Evolutionary conservation across 2,113 vertebrate genomes (phyloP).

Genomic region (Myiozetetes cayanensis): DNA sequence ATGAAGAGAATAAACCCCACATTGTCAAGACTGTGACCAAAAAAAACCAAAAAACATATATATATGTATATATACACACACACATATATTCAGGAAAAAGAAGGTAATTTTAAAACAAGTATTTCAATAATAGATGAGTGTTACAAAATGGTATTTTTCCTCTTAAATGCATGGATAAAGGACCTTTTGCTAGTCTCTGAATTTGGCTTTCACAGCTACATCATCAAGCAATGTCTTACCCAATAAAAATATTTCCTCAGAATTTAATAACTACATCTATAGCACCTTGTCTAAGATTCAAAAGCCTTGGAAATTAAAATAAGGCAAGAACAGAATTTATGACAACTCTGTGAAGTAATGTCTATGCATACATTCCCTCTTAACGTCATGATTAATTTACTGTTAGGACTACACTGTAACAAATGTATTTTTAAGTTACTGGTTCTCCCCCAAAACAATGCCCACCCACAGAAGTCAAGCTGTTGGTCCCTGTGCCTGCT

Average conservation of each 20-base stretch:
- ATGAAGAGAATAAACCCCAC: background rate
- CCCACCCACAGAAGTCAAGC: background rate
- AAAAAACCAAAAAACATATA: background rate
- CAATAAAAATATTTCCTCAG: conserved; percentile 76
- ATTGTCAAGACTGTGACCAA: background rate
- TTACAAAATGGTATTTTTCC: conserved; percentile 68
- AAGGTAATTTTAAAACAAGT: background rate
- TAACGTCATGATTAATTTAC: conserved; percentile 76
- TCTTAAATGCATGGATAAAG: conserved; percentile 67
- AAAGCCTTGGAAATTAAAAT: conserved; percentile 70
- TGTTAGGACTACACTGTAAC: conserved; percentile 61
- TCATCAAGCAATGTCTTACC: conserved; percentile 71
- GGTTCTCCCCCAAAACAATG: conserved; percentile 50
- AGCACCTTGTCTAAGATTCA: conserved; percentile 70
- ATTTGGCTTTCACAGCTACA: conserved; percentile 63
- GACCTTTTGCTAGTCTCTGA: conserved; percentile 70
- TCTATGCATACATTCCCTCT: conserved; percentile 64
- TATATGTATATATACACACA: background rate
- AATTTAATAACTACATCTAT: conserved; percentile 75
- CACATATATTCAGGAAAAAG: background rate
- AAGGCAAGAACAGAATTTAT: conserved; percentile 59
- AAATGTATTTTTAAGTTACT: conserved; percentile 53
- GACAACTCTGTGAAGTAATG: conserved; percentile 74
- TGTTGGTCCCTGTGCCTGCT: background rate
- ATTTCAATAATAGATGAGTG: conserved; percentile 15